A percentile compares a stretch with the other conserved stretches of the same genome.
phyloP scores from a whole-genome alignment of 2,113 vertebrate species.

The Australoheros scitulus region DNA sequence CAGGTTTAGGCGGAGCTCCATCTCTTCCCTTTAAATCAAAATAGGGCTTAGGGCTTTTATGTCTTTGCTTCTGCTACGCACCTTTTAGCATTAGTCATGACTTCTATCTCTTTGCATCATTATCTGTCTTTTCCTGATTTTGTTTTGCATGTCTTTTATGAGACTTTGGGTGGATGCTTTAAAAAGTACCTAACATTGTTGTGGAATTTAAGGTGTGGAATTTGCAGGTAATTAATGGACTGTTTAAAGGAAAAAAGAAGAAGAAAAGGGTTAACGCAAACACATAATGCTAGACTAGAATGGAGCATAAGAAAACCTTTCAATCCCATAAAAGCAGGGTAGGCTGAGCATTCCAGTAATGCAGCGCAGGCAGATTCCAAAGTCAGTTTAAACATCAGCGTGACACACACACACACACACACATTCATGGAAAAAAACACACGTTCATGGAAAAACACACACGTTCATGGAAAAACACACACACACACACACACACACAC shows the following conservation, averaged over 20 bases:
- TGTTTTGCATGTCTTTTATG: background rate
- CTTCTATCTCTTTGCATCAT: background rate
- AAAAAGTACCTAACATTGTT: accelerated
- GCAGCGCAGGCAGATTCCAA: conserved; percentile 64
- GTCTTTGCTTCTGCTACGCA: background rate
- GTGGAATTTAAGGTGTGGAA: background rate
- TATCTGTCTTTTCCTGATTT: background rate
- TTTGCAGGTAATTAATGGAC: background rate
- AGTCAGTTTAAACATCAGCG: background rate
- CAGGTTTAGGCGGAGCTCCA: too few relatives aligned
- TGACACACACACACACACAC: conserved; percentile 3
- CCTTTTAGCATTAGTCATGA: background rate
- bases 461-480: conserved; percentile 15
- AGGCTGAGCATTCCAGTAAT: conserved; percentile 50
- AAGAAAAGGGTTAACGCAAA: background rate
- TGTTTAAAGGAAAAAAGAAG: background rate
- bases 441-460: conserved; percentile 13
- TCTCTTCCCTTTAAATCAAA: background rate
- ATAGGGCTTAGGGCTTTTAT: background rate
- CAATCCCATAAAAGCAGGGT: background rate
- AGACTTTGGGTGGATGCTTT: background rate
- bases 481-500: background rate
- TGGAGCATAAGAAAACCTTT: background rate
- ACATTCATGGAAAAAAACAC: conserved; percentile 5
- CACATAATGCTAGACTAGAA: background rate